Evolutionary conservation across 2,797 vertebrate species (phyloP).

Genomic region (Melopsittacus undulatus): DNA sequence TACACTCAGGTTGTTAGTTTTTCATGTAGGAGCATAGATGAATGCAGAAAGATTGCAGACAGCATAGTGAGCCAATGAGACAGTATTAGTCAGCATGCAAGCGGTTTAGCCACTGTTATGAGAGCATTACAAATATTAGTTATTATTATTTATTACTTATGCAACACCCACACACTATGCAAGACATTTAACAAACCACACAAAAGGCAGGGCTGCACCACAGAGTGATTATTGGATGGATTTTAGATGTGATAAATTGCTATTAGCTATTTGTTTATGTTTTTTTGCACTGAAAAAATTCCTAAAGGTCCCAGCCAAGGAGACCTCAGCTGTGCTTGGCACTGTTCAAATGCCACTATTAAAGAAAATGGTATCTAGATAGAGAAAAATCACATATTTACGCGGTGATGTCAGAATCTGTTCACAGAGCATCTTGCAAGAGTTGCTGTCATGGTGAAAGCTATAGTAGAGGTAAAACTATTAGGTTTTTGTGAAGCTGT

Average conservation of each 20-base stretch:
- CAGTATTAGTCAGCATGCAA: constrained; percentile 47
- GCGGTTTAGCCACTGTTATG: constrained; percentile 19
- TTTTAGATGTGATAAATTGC: constrained; percentile 38
- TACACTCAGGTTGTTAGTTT: background rate
- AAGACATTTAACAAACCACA: constrained; percentile 59
- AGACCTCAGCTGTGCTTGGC: background rate
- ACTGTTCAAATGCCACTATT: background rate
- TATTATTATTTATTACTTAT: constrained; percentile 64
- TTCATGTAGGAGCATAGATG: background rate
- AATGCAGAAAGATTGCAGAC: constrained; percentile 11
- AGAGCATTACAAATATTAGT: constrained; percentile 52
- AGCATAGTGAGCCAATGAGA: constrained; percentile 6
- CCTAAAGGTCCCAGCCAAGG: background rate
- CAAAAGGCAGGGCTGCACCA: constrained; percentile 39
- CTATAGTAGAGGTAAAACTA: background rate
- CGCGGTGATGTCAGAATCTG: background rate
- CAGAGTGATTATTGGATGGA: background rate
- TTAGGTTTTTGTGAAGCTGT: background rate
- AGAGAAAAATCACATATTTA: background rate
- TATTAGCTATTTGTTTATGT: constrained; percentile 22
- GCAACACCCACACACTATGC: constrained; percentile 2
- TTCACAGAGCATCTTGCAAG: background rate
- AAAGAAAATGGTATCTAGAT: background rate
- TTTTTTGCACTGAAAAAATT: background rate
- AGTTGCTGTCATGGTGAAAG: background rate